Evolutionary conservation across 2,113 vertebrate species (phyloP), one percentile per base, ranked within the genome.

Genomic region (Bubo bubo): DNA sequence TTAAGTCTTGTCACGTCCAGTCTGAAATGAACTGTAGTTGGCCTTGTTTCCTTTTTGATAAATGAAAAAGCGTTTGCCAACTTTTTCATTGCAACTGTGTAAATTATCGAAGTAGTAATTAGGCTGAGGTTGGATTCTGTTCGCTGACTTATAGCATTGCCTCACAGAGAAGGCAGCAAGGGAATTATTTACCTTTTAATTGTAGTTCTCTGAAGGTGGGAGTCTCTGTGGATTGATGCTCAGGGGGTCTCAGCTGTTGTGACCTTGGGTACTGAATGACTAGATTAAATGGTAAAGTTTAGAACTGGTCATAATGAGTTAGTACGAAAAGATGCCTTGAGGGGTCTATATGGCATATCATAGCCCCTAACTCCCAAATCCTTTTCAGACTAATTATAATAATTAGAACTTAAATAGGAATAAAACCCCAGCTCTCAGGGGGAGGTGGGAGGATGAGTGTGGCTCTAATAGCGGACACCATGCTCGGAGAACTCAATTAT

Each of bases 181-280:
- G 97, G 97, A 97, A 97, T 97, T 97, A 97, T 96, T 95, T 97
- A 97, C 97, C 97, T 97, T 97, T 97, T 97, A 97, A 97, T 97
- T 97, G 97, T 96, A 97, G 97, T 96, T 97, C 97, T 97, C 97
- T 86, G 95, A 97, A 97, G 96, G 95, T 96, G 88, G 75, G 86
- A 88, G 85, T 95, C 95, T 96, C 94, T 81, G 0, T 32, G 96
- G 93, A 95, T 95, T 95, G 87, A 93, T 95, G 95, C 95, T 96
- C 96, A 76, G 93, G 92, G 96, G 93, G 79, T 83, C 88, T 94
- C 74, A 64, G 79, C 86, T 88, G 74, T 84, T 93, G 88, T 96
- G 88, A 94, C 84, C 95, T 81, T 93, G 95, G 96, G 85, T 83
- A 87, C 91, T 74, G 92, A 94, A 95, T 62, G 55, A 88, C 94